Conservation (phyloP, 2,797 vertebrate species). For the Cercopithecus mitis region DNA sequence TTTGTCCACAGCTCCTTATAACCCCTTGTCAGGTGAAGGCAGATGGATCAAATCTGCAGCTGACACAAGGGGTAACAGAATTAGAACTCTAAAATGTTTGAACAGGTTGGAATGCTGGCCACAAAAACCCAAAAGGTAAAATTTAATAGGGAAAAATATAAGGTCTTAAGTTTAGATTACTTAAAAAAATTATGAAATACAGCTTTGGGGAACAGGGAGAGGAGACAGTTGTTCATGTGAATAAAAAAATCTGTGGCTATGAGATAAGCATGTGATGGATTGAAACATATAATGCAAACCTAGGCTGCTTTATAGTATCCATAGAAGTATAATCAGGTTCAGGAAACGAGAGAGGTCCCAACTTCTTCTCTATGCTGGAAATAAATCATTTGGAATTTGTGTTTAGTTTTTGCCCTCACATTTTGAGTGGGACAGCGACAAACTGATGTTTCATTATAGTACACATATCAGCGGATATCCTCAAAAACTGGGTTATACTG, state of each 20-base stretch:
- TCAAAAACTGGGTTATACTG: neutral
- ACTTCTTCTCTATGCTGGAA: neutral
- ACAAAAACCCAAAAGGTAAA: conserved; percentile 34
- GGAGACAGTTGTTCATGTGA: neutral
- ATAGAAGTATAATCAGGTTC: neutral
- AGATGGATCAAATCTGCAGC: neutral
- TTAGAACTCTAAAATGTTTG: conserved; percentile 43
- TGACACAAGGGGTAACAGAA: neutral
- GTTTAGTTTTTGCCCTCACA: neutral
- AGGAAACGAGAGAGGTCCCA: neutral
- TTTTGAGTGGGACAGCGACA: neutral
- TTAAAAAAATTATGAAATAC: neutral
- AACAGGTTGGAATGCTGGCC: conserved; percentile 19
- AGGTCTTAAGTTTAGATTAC: conserved; percentile 16
- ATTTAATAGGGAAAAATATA: conserved; percentile 8
- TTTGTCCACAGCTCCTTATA: neutral
- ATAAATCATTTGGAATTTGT: neutral
- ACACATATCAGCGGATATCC: neutral
- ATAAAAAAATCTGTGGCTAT: neutral
- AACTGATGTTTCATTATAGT: neutral
- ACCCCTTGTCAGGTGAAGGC: neutral
- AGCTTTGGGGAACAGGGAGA: neutral
- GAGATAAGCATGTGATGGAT: neutral
- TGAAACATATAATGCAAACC: neutral
- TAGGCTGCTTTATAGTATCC: neutral